Conservation (phyloP, 2,113 vertebrate genomes). For the Apaloderma vittatum region DNA sequence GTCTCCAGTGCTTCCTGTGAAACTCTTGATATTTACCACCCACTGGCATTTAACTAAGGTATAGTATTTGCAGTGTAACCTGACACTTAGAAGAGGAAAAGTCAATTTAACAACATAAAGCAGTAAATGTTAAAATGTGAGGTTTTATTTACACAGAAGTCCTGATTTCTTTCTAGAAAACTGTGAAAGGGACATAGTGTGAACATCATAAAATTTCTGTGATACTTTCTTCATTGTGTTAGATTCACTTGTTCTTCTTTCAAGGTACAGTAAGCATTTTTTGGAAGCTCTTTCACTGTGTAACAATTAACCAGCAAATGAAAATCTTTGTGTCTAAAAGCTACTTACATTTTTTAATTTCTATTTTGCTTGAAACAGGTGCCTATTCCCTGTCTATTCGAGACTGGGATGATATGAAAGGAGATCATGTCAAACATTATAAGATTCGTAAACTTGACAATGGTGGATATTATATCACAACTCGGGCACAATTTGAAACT, state of each 20-base stretch:
- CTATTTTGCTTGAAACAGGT: conserved; percentile 78
- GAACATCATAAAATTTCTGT: neutral
- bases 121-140: conserved; percentile 35
- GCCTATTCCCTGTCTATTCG: conserved; percentile 97
- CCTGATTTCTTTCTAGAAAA: neutral
- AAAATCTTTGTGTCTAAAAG: neutral
- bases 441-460: conserved; percentile 99
- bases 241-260: neutral
- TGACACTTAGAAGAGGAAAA: conserved; percentile 24
- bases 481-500: conserved; percentile 95
- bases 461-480: conserved; percentile 98
- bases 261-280: neutral
- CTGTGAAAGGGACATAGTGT: neutral
- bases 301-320: neutral
- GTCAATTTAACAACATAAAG: neutral
- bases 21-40: conserved; percentile 25
- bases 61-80: neutral
- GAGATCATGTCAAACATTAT: conserved; percentile 98
- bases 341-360: neutral
- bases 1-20: neutral
- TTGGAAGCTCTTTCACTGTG: neutral
- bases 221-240: neutral
- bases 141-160: neutral
- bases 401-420: conserved; percentile 97
- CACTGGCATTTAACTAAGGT: conserved; percentile 2